phyloP scores from a whole-genome alignment of 2,888 invertebrate genomes.

The Lycia hirtaria region DNA sequence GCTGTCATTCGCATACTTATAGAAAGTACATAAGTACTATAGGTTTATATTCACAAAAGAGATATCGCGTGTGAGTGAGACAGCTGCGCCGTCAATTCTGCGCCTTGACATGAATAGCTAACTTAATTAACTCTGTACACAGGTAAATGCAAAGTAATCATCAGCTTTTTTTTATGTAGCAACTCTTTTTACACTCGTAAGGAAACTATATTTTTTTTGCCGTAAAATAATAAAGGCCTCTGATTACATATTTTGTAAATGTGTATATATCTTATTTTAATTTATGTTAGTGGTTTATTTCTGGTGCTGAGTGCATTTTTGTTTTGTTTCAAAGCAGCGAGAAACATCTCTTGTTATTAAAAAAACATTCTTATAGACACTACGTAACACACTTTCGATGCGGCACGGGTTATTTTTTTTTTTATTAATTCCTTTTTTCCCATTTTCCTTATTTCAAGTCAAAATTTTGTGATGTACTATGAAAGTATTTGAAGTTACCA shows the following conservation, averaged over 20 bases:
- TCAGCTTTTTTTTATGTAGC: no score
- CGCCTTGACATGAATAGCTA: no score
- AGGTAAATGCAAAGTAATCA: no score
- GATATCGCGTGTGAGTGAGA: no score
- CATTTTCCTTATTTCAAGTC: conserved; percentile 53
- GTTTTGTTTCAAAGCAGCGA: conserved; percentile 53
- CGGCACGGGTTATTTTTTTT: conserved; percentile 33
- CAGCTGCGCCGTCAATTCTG: no score
- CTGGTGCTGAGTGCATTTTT: conserved; percentile 72
- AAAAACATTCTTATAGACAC: conserved; percentile 35
- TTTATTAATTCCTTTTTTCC: conserved; percentile 47
- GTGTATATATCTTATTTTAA: conserved; percentile 74
- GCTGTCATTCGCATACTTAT: no score
- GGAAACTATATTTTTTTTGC: conserved; percentile 6
- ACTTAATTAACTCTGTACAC: no score
- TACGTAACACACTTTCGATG: conserved; percentile 39
- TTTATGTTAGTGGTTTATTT: conserved; percentile 70
- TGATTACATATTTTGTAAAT: conserved; percentile 65
- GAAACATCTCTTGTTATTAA: conserved; percentile 27
- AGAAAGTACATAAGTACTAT: no score
- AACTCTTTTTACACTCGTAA: background rate
- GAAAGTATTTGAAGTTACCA: conserved; percentile 77
- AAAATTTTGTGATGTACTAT: conserved; percentile 69
- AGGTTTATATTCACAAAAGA: no score
- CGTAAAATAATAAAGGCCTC: conserved; percentile 32